A percentile compares a stretch with the other conserved stretches of the same genome.
Conservation (phyloP, 2,113 vertebrate species). For the Maccullochella peelii region DNA sequence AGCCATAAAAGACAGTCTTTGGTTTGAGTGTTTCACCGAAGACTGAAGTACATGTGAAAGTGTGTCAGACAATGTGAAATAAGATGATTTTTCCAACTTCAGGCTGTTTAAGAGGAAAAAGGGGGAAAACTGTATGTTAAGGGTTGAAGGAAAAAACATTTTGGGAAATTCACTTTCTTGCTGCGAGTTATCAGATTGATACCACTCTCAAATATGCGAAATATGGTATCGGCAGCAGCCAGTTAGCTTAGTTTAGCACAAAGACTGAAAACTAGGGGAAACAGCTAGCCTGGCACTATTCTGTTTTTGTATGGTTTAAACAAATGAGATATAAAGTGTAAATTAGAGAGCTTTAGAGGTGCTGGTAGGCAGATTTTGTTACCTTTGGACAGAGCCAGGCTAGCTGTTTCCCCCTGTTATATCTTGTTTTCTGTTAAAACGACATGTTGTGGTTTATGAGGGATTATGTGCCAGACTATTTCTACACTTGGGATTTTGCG, state of each 20-base stretch:
- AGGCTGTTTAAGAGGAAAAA: background rate
- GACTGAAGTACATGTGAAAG: background rate
- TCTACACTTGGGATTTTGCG: too few species aligned
- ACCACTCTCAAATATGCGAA: background rate
- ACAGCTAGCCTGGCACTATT: background rate
- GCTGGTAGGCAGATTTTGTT: too few species aligned
- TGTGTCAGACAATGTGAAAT: background rate
- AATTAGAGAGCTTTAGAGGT: too few species aligned
- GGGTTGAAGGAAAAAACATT: background rate
- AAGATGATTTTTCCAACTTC: background rate
- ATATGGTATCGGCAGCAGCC: background rate
- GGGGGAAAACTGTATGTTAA: background rate
- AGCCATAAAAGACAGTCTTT: background rate
- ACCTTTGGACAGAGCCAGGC: too few species aligned
- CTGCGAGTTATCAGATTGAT: background rate
- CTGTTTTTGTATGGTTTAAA: background rate
- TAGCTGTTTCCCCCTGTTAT: too few species aligned
- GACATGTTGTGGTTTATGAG: too few species aligned
- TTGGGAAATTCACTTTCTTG: background rate
- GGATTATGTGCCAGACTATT: too few species aligned
- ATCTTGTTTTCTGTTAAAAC: too few species aligned
- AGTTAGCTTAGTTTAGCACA: background rate
- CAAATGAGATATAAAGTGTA: too few species aligned
- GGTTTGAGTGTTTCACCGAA: background rate
- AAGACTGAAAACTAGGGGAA: background rate